phyloP scores from a whole-genome alignment of 2,113 vertebrate species.

The Bagarius yarrelli region DNA sequence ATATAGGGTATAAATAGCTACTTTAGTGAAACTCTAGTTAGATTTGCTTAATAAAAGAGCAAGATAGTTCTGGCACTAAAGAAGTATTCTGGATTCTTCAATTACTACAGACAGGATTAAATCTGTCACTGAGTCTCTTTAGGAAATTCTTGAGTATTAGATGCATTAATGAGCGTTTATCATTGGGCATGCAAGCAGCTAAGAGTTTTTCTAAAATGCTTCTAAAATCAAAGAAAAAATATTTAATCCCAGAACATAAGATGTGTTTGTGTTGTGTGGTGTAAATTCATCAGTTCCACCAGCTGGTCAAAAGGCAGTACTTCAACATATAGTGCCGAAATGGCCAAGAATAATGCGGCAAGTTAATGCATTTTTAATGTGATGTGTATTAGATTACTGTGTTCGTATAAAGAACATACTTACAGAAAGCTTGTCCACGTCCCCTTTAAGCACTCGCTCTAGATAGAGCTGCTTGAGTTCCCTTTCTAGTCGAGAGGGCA shows the following conservation, averaged over 20 bases:
- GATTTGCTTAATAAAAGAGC: not conserved
- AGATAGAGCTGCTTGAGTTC: conserved; percentile 98
- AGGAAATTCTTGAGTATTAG: not conserved
- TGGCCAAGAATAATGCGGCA: too few relatives aligned
- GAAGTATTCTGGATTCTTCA: not conserved
- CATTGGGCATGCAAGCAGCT: conserved; percentile 29
- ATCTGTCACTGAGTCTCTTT: not conserved
- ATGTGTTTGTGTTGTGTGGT: not conserved
- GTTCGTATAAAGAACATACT: conserved; percentile 55
- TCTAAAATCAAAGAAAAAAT: conserved; percentile 9
- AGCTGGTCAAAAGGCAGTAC: conserved; percentile 41
- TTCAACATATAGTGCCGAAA: not conserved
- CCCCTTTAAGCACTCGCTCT: conserved; percentile 95
- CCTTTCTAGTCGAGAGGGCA: conserved; percentile 92
- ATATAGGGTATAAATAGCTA: not conserved
- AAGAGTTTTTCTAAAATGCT: conserved; percentile 34
- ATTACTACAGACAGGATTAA: not conserved
- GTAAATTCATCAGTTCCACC: conserved; percentile 38
- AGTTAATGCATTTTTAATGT: too few relatives aligned
- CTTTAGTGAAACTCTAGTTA: not conserved
- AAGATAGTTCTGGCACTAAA: not conserved
- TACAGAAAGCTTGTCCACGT: conserved; percentile 98
- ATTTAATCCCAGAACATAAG: conserved; percentile 1
- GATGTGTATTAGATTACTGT: not conserved
- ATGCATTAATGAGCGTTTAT: too few relatives aligned